Conservation (phyloP, 2,797 vertebrate genomes). For the Eulemur coronatus region DNA sequence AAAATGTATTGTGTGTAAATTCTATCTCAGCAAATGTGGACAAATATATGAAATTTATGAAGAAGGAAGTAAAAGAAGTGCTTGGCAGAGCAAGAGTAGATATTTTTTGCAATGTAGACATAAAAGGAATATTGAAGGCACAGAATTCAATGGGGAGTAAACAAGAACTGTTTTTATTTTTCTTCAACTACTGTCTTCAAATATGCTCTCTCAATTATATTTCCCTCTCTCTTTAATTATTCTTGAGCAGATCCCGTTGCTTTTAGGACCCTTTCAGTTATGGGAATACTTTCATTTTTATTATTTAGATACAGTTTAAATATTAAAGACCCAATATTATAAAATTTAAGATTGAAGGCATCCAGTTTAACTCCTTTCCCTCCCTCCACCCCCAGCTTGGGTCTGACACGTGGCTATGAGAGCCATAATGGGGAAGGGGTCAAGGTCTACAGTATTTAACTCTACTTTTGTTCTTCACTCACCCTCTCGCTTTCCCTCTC, state of each 20-base stretch:
- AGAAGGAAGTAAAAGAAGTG: not conserved
- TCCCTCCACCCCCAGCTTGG: rapidly evolving
- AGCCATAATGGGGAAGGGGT: not conserved
- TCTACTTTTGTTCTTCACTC: not conserved
- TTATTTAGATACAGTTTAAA: not conserved
- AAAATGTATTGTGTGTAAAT: not conserved
- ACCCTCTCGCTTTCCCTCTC: not conserved
- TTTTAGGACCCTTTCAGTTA: not conserved
- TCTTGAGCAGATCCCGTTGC: not conserved
- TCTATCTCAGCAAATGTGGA: not conserved
- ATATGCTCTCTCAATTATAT: not conserved
- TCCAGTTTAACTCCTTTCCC: not conserved
- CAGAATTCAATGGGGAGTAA: not conserved
- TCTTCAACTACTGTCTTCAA: slow-evolving; percentile 8
- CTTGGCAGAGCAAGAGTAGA: not conserved
- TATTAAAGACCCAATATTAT: not conserved
- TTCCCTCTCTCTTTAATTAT: not conserved
- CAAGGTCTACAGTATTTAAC: not conserved
- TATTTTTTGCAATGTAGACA: not conserved
- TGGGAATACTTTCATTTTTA: not conserved
- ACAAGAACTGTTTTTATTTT: not conserved
- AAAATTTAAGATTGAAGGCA: not conserved
- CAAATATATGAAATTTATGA: not conserved
- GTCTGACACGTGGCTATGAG: not conserved
- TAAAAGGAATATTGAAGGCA: not conserved